Evolutionary conservation across 2,888 invertebrate genomes (phyloP).

Genomic region (Sepiola atlantica): DNA sequence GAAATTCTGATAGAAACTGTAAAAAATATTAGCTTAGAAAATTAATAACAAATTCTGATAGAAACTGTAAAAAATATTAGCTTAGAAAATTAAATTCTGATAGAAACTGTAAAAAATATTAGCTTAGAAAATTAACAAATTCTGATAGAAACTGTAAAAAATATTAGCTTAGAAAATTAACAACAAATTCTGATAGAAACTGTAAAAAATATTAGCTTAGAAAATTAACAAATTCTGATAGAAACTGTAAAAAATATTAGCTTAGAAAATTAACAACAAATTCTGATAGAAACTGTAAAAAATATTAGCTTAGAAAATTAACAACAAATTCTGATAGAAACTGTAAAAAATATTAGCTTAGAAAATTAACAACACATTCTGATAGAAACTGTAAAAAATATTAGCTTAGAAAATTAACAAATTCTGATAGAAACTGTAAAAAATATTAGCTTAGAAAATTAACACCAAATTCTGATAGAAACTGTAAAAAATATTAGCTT

Average conservation of each 20-base stretch:
- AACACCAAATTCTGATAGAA: too few species aligned
- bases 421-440: too few species aligned
- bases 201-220: not conserved
- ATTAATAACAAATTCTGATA: too few species aligned
- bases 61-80: too few species aligned
- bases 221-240: not conserved
- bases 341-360: not conserved
- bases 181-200: too few species aligned
- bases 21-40: not conserved
- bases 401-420: not conserved
- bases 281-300: too few species aligned
- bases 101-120: too few species aligned
- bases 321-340: too few species aligned
- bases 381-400: too few species aligned
- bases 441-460: not conserved
- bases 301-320: not conserved
- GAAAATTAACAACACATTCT: not conserved
- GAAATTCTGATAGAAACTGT: too few species aligned
- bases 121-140: not conserved
- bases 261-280: not conserved
- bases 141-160: too few species aligned
- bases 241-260: too few species aligned
- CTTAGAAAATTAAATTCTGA: not conserved
- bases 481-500: not conserved
- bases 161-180: not conserved